phyloP scores from a whole-genome alignment of 1,140 invertebrate species.

The Onthophagus taurus region DNA sequence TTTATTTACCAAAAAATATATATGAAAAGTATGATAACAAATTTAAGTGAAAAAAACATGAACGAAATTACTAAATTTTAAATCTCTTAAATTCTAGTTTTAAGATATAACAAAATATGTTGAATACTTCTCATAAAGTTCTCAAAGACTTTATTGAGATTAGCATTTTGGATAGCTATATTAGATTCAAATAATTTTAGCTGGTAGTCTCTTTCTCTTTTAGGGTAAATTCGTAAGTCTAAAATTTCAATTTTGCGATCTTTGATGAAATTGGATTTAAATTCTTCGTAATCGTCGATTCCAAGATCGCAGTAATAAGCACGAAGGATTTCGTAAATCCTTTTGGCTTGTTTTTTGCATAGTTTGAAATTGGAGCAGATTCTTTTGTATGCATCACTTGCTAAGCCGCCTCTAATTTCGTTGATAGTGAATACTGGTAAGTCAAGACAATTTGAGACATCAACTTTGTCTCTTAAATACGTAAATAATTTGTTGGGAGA shows the following conservation, averaged over 20 bases:
- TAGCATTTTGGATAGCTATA: too few species aligned
- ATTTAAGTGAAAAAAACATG: too few species aligned
- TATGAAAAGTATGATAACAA: too few species aligned
- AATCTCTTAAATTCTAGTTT: too few species aligned
- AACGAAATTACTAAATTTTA: too few species aligned
- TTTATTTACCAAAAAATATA: too few species aligned
- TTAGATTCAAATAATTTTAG: too few species aligned
- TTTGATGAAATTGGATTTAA: constrained; percentile 19
- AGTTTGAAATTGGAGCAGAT: constrained; percentile 21
- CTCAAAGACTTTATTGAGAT: too few species aligned
- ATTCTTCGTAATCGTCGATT: constrained; percentile 12
- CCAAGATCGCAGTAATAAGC: constrained; percentile 17
- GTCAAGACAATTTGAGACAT: constrained; percentile 17
- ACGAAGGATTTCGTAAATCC: constrained; percentile 26
- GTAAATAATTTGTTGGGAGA: constrained; percentile 24
- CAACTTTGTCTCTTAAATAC: constrained; percentile 26
- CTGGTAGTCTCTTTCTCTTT: too few species aligned
- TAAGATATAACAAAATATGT: too few species aligned
- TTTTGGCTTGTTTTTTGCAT: constrained; percentile 21
- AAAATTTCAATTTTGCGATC: constrained; percentile 17
- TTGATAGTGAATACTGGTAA: constrained; percentile 12
- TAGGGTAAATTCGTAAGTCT: neutral
- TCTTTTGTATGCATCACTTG: constrained; percentile 16
- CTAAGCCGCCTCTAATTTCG: constrained; percentile 7
- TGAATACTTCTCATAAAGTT: too few species aligned